Base-by-base conservation (phyloP, 2,888 invertebrate species). In the Himalopsyche tibetana region DNA sequence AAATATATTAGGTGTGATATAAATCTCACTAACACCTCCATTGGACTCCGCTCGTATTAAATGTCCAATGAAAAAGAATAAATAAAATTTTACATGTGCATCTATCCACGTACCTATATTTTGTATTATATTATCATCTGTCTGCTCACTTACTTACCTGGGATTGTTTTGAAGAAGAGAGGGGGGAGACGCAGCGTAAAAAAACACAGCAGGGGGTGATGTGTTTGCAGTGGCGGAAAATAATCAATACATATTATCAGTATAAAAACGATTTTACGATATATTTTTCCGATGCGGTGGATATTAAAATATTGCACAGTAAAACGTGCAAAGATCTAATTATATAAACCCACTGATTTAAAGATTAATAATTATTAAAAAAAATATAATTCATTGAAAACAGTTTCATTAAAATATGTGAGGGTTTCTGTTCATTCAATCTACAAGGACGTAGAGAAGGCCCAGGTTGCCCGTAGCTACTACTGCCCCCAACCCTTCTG, bases 11-110 rank as follows among this genome's bases (percentile, higher is more conserved):
- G 86, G 69, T 38, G 82, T 82, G 88, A 86, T 85, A 88, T 88
- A 88, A 88, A 88, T 88, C 88, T 88, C 56, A 83, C 86, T 82
- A 88, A 88, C 88, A 86, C 88, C 88, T 88, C 88, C 45, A 85
- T 69, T 88, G 88, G 55, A 85, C 85, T 51, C 85, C 80, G 80
- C 80, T 55, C 84, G 85, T 84, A 86, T 88, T 87, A 85, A 88
- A 86, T 86, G 86, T 85, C 86, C 86, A 86, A 88, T 88, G 88
- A 82, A 88, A 88, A 88, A 85, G 85, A 85, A 88, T 86, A 88
- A 88, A 86, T 88, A 86, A 85, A 85, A 82, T 40, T 38, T n/a
- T 42, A 82, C 28, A 15, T 28, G 28, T 82, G 63, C 63, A 63
- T 19, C 63, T 63, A 63, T 51, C 51, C 51, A 51, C 63, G 19